These are phyloP conservation scores for Coreius guichenoti DNA, from an alignment of 2,797 vertebrate genomes.

Conservation along the genomic window DNA sequence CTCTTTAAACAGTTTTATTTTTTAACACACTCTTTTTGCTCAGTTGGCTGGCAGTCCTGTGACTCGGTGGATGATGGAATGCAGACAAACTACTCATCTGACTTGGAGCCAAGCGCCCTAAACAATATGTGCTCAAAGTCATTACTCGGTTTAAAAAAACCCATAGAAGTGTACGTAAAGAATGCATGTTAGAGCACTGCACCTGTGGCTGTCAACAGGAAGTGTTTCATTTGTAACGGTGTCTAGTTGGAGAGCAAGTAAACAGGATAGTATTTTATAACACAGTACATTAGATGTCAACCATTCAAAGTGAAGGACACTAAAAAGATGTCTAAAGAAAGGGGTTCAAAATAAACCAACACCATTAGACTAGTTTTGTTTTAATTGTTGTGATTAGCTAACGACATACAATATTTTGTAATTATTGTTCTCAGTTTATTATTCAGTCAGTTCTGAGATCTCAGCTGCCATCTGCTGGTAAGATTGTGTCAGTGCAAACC, in stretches of 20 bases:
- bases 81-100: slow-evolving; percentile 22
- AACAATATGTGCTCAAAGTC: slow-evolving; percentile 2
- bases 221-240: background rate
- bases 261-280: background rate
- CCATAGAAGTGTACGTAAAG: background rate
- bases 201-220: slow-evolving; percentile 10
- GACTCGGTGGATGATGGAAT: slow-evolving; percentile 17
- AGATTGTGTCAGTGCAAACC: background rate
- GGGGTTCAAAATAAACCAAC: background rate
- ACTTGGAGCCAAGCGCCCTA: background rate
- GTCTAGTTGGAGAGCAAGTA: background rate
- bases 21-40: background rate
- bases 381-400: background rate
- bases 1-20: slow-evolving; percentile 3
- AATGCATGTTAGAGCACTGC: background rate
- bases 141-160: background rate
- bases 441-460: background rate
- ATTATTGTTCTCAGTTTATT: slow-evolving; percentile 25
- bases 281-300: background rate
- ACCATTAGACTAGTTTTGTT: background rate
- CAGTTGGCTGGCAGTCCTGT: background rate
- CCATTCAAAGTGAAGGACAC: background rate
- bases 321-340: background rate
- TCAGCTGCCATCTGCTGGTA: slow-evolving; percentile 52
- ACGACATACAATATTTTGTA: background rate